phyloP scores from a whole-genome alignment of 2,113 vertebrate genomes.

The Mirounga angustirostris region DNA sequence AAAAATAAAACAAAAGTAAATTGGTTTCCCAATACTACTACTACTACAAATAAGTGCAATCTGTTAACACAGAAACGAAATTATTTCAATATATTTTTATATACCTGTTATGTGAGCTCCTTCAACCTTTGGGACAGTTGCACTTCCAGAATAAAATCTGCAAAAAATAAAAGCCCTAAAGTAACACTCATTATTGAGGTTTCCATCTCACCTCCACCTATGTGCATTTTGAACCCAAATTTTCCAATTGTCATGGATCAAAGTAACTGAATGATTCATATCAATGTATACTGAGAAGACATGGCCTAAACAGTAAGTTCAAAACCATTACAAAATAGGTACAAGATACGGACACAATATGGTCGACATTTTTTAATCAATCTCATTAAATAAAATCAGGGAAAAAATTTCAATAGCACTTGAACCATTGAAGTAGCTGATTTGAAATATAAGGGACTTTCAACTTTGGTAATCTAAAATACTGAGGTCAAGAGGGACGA shows the following conservation, averaged over 20 bases:
- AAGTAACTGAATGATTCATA: neutral
- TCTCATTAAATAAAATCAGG: neutral
- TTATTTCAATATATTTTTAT: constrained; percentile 33
- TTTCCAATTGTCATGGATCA: neutral
- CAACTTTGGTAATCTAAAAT: neutral
- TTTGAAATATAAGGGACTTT: constrained; percentile 30
- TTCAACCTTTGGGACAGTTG: constrained; percentile 83
- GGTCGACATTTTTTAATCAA: neutral
- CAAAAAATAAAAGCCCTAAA: neutral
- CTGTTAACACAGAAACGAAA: neutral
- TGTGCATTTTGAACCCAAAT: neutral
- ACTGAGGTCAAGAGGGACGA: neutral
- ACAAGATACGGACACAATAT: neutral
- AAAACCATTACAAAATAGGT: neutral
- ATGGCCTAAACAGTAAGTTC: neutral
- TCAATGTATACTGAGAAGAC: neutral
- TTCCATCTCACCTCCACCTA: neutral
- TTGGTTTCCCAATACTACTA: constrained; percentile 16
- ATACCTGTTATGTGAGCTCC: constrained; percentile 86
- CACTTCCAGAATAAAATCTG: constrained; percentile 88
- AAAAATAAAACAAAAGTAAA: neutral
- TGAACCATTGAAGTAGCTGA: neutral
- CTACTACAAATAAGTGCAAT: neutral
- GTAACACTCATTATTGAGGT: neutral
- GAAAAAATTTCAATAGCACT: neutral